Percentiles rank a stretch among this genome's conserved stretches.
Evolutionary conservation across 2,888 invertebrate species (phyloP).

Genomic region (Nesidiocoris tenuis): DNA sequence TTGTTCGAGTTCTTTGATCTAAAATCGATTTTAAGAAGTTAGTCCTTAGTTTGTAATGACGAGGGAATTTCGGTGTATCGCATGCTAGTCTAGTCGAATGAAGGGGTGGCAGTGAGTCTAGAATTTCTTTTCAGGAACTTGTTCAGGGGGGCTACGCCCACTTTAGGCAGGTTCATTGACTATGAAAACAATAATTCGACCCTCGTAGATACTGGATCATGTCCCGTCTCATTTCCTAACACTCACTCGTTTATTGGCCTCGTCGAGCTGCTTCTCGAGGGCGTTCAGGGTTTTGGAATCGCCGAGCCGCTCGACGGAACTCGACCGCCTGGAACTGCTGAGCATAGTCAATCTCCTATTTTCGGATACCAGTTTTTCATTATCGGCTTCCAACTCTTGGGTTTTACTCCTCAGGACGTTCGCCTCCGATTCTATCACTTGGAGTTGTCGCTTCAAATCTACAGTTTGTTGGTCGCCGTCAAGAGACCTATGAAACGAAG

Average conservation of each 20-base stretch:
- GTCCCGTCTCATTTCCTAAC: too few relatives aligned
- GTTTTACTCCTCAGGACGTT: slow-evolving; percentile 67
- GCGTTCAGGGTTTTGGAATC: slow-evolving; percentile 61
- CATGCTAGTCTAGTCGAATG: too few relatives aligned
- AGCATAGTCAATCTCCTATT: slow-evolving; percentile 69
- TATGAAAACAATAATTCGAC: too few relatives aligned
- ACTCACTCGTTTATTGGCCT: slow-evolving; percentile 60
- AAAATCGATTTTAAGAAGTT: too few relatives aligned
- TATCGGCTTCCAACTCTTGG: slow-evolving; percentile 69
- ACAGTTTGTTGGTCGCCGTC: slow-evolving; percentile 66
- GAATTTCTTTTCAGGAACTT: too few relatives aligned
- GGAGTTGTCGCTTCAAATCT: slow-evolving; percentile 72
- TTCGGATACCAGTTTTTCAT: slow-evolving; percentile 71
- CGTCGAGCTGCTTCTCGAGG: slow-evolving; percentile 65
- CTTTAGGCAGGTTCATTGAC: too few relatives aligned
- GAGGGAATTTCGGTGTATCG: too few relatives aligned
- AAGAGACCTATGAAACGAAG: slow-evolving; percentile 63
- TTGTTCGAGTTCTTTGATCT: slow-evolving; percentile 60
- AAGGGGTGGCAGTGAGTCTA: too few relatives aligned
- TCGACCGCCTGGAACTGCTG: slow-evolving; percentile 58
- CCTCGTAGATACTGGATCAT: too few relatives aligned
- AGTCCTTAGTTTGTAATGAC: too few relatives aligned
- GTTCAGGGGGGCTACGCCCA: too few relatives aligned
- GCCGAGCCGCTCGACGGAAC: slow-evolving; percentile 59
- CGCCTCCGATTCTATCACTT: slow-evolving; percentile 76